Base-by-base conservation (phyloP, 2,113 vertebrate genomes). In the Planiliza haematocheilus region DNA sequence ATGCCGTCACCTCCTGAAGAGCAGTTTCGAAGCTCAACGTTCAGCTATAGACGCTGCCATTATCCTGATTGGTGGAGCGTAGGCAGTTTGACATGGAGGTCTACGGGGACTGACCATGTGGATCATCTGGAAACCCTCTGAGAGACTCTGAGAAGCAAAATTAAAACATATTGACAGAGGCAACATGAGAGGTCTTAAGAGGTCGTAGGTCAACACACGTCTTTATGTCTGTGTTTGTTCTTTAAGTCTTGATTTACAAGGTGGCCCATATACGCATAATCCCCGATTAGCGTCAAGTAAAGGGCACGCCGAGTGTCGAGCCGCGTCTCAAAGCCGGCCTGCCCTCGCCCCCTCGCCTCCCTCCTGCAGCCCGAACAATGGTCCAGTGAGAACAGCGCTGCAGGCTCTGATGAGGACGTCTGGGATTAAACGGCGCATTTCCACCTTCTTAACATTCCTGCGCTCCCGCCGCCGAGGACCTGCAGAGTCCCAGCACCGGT, bases 401-500 rank as follows among this genome's bases (percentile, higher is more conserved):
- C 55, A 24, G 70, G 36, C 1, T 62, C 70, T 78, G 72, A 70
- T 83, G 63, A 74, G 68, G 77, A 77, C 51, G 64, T 73, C 74
- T 67, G 68, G 78, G 77, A 87, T 89, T 91, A 82, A 78, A 82
- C 50, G 1, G 14, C 52, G 42, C 37, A 17, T 87, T 86, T 81
- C 71, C 76, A 87, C 41, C 75, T 79, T 87, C 88, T 88, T 89
- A 92, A 88, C 89, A 91, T 92, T 90, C 91, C 87, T 67, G 38
- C n/a, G 0, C 63, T 79, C 65, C 81, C 71, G 59, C 69, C 48
- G 49, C 43, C 18, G 78, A 51, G 42, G 21, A 61, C 48, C 55
- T 41, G 42, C n/a, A 14, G 24, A 34, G 38, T 50, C 12, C 56
- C 59, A 17, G 48, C 24, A 0, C 17, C 51, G 2, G 63, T 79